Percentiles rank a stretch among this genome's conserved stretches.
phyloP scores from a whole-genome alignment of 2,113 vertebrate genomes.

The Ctenodactylus gundi region DNA sequence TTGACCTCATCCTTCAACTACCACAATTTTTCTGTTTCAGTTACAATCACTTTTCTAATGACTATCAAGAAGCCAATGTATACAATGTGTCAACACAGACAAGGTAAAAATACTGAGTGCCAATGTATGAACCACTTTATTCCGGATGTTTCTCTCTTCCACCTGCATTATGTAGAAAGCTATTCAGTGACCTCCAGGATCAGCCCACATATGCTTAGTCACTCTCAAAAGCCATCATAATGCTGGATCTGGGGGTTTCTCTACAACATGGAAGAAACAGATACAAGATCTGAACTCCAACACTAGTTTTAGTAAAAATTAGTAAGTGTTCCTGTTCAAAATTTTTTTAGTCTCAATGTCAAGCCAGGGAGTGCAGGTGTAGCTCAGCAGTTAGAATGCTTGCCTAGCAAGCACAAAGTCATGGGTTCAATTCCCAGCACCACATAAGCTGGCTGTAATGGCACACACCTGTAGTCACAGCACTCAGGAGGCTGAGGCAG shows the following conservation, averaged over 20 bases:
- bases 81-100: background rate
- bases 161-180: background rate
- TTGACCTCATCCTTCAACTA: background rate
- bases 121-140: background rate
- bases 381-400: no score
- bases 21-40: slow-evolving; percentile 33
- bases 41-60: slow-evolving; percentile 1
- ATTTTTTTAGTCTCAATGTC: slow-evolving; percentile 22
- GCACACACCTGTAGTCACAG: no score
- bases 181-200: background rate
- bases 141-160: background rate
- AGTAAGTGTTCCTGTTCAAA: background rate
- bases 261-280: background rate
- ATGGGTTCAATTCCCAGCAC: no score
- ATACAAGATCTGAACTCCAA: background rate
- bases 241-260: background rate
- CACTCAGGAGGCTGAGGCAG: no score
- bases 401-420: no score
- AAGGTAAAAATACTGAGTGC: background rate
- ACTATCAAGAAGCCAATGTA: background rate
- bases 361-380: no score
- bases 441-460: no score
- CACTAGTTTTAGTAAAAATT: background rate
- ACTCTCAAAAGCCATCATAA: background rate
- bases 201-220: background rate